Conservation (phyloP, 2,888 invertebrate genomes). For the Melitaea athalia region DNA sequence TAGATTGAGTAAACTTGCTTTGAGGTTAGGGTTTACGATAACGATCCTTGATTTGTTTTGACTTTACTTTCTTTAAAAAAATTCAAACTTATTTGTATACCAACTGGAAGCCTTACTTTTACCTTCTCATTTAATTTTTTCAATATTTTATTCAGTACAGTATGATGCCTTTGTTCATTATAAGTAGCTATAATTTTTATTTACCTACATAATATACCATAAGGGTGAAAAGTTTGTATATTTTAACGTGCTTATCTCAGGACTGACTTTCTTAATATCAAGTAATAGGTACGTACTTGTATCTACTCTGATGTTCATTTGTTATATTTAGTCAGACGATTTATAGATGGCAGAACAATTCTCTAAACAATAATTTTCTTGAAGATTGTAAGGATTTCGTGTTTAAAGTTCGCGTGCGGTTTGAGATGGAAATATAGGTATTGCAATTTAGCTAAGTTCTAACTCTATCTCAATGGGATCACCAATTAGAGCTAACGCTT, state of each 20-base stretch:
- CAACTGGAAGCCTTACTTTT: too few relatives aligned
- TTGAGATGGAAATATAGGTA: constrained; percentile 36
- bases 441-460: constrained; percentile 32
- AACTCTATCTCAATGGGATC: constrained; percentile 62
- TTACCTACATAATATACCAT: too few relatives aligned
- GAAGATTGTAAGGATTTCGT: constrained; percentile 28
- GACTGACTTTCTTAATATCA: too few relatives aligned
- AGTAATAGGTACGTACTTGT: too few relatives aligned
- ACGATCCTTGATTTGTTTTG: constrained; percentile 34
- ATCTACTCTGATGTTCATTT: neutral
- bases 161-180: too few relatives aligned
- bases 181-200: too few relatives aligned
- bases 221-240: too few relatives aligned
- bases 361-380: constrained; percentile 29
- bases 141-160: too few relatives aligned
- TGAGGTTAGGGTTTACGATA: constrained; percentile 34
- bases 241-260: too few relatives aligned
- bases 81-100: neutral
- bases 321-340: neutral
- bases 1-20: constrained; percentile 69
- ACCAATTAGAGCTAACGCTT: constrained; percentile 54
- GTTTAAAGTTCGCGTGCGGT: constrained; percentile 58
- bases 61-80: constrained; percentile 30
- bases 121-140: too few relatives aligned
- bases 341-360: constrained; percentile 42